These are phyloP conservation scores for Archilochus colubris DNA, from an alignment of 2,113 vertebrate genomes.

Conservation along the genomic window DNA sequence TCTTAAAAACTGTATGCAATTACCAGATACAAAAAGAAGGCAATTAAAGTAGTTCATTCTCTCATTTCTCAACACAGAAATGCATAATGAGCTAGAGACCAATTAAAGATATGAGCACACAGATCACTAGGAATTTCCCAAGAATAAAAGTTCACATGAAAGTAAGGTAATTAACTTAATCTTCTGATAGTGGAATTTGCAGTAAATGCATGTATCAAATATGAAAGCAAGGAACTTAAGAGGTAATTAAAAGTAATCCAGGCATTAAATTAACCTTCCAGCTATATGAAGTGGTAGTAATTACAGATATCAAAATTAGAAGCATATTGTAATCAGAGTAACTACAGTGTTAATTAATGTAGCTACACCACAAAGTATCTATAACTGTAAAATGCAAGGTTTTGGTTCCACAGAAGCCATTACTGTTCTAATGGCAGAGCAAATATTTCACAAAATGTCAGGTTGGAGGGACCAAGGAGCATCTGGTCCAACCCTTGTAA, in stretches of 20 bases:
- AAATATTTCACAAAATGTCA: no score
- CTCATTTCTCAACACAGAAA: background rate
- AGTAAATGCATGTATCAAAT: constrained; percentile 35
- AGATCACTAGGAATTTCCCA: constrained; percentile 44
- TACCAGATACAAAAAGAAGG: background rate
- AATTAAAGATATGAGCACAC: constrained; percentile 35
- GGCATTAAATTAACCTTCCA: constrained; percentile 67
- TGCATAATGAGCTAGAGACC: background rate
- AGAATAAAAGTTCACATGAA: constrained; percentile 54
- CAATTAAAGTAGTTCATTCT: background rate
- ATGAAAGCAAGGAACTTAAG: constrained; percentile 53
- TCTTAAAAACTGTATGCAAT: background rate
- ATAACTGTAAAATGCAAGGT: background rate
- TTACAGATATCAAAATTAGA: constrained; percentile 60
- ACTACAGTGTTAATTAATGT: constrained; percentile 50
- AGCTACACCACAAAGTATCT: constrained; percentile 1
- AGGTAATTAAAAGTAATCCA: constrained; percentile 64
- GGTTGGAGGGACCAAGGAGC: no score
- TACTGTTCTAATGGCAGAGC: background rate
- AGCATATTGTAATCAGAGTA: constrained; percentile 57
- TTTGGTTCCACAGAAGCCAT: background rate
- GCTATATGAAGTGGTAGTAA: constrained; percentile 42
- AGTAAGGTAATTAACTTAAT: constrained; percentile 65
- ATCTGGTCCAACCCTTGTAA: no score
- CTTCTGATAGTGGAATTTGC: constrained; percentile 61